A percentile compares a stretch with the other conserved stretches of the same genome.
Conservation (phyloP, 2,113 vertebrate species). For the Todiramphus chloris region DNA sequence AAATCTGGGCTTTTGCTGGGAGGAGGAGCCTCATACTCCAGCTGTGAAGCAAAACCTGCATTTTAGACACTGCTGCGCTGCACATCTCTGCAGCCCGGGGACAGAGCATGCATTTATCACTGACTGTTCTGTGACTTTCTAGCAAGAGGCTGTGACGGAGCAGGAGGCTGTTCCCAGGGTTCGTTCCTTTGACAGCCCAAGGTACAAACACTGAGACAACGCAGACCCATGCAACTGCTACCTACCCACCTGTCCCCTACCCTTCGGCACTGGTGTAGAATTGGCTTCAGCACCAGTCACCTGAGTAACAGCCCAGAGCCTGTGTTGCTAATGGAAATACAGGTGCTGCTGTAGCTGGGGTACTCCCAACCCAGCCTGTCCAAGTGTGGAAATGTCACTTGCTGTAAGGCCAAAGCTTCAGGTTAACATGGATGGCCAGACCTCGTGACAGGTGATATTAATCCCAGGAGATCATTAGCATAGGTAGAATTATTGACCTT, state of each 20-base stretch:
- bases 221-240: conserved; percentile 2
- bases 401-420: neutral
- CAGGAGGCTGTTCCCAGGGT: neutral
- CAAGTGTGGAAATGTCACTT: neutral
- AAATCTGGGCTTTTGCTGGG: neutral
- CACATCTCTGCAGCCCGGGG: neutral
- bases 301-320: neutral
- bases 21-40: neutral
- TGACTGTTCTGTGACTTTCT: neutral
- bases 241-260: neutral
- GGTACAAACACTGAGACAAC: neutral
- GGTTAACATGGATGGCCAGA: neutral
- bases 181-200: conserved; percentile 23
- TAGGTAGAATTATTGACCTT: neutral
- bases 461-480: neutral
- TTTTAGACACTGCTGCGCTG: neutral
- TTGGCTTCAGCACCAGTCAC: neutral
- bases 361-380: neutral
- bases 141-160: neutral
- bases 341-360: neutral
- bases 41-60: neutral
- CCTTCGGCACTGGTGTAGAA: accelerated
- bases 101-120: neutral
- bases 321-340: neutral
- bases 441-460: neutral